These are phyloP conservation scores for Gisinianus flammeolus DNA, from an alignment of 2,888 invertebrate species.

Conservation along the genomic window DNA sequence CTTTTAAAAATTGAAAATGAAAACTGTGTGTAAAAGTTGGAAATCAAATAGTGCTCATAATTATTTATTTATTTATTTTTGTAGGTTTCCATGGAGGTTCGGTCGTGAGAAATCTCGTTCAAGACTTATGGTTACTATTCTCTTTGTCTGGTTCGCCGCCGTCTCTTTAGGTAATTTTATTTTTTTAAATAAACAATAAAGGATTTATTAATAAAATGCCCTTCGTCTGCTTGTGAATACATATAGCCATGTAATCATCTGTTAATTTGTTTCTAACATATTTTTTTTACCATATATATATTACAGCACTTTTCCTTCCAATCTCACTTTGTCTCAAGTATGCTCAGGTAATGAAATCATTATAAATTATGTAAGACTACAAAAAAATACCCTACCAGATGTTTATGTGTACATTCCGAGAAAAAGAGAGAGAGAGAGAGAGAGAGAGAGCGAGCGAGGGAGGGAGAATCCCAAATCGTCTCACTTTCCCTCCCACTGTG, in stretches of 20 bases:
- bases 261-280: no score
- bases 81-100: constrained; percentile 90
- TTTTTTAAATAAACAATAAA: not conserved
- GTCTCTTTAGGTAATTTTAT: constrained; percentile 61
- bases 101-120: constrained; percentile 86
- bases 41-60: not conserved
- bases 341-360: constrained; percentile 41
- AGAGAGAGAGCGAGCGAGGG: no score
- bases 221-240: not conserved
- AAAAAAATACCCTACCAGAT: no score
- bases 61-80: not conserved
- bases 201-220: not conserved
- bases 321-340: constrained; percentile 61
- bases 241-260: not conserved
- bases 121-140: constrained; percentile 84
- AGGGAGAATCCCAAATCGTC: no score
- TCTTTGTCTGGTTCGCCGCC: constrained; percentile 73
- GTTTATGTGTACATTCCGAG: no score
- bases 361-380: no score
- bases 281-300: no score
- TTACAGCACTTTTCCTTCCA: constrained; percentile 64
- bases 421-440: no score
- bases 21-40: no score
- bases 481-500: no score
- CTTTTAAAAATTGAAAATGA: no score